Base-by-base conservation (phyloP, 2,113 vertebrate genomes). In the Solea solea region DNA sequence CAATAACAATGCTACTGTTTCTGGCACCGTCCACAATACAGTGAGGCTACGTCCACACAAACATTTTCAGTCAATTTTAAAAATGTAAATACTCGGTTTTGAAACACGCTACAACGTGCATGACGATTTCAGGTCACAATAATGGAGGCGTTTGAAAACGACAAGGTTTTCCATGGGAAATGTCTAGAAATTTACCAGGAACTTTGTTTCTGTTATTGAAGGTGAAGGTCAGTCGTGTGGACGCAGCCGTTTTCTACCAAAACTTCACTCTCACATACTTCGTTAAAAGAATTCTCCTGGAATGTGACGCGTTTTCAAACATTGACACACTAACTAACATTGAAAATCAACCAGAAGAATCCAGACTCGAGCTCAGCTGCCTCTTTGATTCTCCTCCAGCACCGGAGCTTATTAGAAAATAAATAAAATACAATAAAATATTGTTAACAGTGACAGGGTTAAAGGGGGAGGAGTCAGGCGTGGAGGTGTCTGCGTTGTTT, bases 261-360 rank as follows among this genome's bases (percentile, higher is more conserved):
- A 21, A 34, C 5, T 4, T 34, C 34, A 6, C 34, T 1, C 34
- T 34, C 5, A 4, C 34, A 2, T 5, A 5, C 28, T 2, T 34
- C 34, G 34, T 34, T 34, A 6, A 34, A n/a, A 21, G 16, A 8
- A 39, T 16, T 34, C 8, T 13, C 66, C 74, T 91, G 92, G 91
- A 93, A 93, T 94, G 92, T 88, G 76, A 88, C 85, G 50, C 50
- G 71, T 85, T 48, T 13, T 14, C 10, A 68, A 76, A 82, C 89
- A 89, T 82, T 87, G 89, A 88, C 75, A 64, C 50, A 78, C 67
- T n/a, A 82, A 70, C 56, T 64, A 76, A 60, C 52, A n/a, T 8
- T 44, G 48, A 74, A 75, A 40, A 58, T 65, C 80, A 70, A 71
- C n/a, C 64, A 48, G 64, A 67, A 72, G 64, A 40, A n/a, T 42